phyloP scores from a whole-genome alignment of 2,888 invertebrate genomes.

The Archips xylosteana region DNA sequence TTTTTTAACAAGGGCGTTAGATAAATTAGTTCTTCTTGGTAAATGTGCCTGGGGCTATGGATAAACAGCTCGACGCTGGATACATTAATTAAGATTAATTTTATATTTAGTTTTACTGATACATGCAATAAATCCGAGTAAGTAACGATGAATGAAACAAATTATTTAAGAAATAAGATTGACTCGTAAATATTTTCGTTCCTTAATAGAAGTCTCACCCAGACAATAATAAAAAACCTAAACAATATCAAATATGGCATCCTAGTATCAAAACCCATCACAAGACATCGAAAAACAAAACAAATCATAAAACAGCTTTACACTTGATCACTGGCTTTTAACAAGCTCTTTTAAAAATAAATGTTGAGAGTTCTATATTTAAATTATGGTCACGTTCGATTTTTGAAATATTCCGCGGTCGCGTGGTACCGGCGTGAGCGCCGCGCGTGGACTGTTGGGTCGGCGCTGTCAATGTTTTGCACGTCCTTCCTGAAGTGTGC shows the following conservation, averaged over 20 bases:
- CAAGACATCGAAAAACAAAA: neutral
- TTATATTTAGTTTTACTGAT: neutral
- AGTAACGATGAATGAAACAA: neutral
- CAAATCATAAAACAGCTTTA: slow-evolving; percentile 26
- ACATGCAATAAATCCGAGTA: neutral
- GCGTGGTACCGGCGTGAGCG: slow-evolving; percentile 64
- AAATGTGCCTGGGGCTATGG: slow-evolving; percentile 6
- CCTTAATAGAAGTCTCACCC: neutral
- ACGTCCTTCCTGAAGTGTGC: slow-evolving; percentile 31
- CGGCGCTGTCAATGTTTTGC: slow-evolving; percentile 44
- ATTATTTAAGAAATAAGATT: neutral
- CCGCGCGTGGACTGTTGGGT: slow-evolving; percentile 60
- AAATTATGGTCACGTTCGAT: slow-evolving; percentile 32
- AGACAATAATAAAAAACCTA: neutral
- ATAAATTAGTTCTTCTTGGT: neutral
- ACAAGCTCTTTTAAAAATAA: slow-evolving; percentile 31
- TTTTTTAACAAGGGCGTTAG: slow-evolving; percentile 35
- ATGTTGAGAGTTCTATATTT: slow-evolving; percentile 21
- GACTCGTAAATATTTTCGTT: neutral
- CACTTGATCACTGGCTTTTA: slow-evolving; percentile 39
- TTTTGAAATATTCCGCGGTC: slow-evolving; percentile 36
- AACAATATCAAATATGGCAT: neutral
- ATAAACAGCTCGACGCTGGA: slow-evolving; percentile 1
- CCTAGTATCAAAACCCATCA: neutral
- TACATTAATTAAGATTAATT: slow-evolving; percentile 8